These are phyloP conservation scores for Hydractinia symbiolongicarpus DNA, from an alignment of 30 jellyfish, hydroid and myxozoan species.

Conservation along the genomic window DNA sequence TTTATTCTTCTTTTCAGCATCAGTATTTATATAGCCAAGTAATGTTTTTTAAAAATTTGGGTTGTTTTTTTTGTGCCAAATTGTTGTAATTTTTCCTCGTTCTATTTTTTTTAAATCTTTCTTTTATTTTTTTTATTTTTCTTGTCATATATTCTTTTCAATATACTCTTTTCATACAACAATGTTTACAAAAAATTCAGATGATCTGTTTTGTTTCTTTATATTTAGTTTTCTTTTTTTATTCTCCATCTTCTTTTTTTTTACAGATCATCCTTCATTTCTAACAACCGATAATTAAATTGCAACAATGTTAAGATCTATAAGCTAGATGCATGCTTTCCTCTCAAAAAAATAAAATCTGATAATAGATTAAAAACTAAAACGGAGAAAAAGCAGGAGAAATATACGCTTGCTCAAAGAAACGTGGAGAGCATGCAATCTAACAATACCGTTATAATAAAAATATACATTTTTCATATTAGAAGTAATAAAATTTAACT, in stretches of 20 bases:
- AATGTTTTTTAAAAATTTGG: conserved; percentile 25
- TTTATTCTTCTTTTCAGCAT: too few species aligned
- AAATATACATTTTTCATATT: too few species aligned
- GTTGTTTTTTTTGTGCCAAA: conserved; percentile 5
- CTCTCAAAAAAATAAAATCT: neutral
- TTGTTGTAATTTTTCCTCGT: neutral
- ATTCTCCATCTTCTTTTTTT: neutral
- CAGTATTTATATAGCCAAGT: neutral
- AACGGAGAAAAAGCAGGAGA: neutral
- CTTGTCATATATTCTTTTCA: conserved; percentile 8
- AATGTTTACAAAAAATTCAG: conserved; percentile 12
- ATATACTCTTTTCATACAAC: conserved; percentile 2
- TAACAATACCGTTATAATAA: neutral
- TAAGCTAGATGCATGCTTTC: neutral
- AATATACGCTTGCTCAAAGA: neutral
- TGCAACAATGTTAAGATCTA: neutral
- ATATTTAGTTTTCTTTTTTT: neutral
- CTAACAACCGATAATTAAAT: neutral
- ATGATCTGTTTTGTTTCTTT: conserved; percentile 6
- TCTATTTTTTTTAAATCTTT: conserved; percentile 2
- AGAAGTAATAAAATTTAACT: too few species aligned
- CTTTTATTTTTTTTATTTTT: neutral
- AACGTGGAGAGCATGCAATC: neutral
- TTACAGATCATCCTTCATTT: conserved; percentile 36
- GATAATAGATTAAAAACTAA: conserved; percentile 4